These are phyloP conservation scores for Phortica magna DNA, from an alignment of 2,888 invertebrate genomes.

Conservation along the genomic window DNA sequence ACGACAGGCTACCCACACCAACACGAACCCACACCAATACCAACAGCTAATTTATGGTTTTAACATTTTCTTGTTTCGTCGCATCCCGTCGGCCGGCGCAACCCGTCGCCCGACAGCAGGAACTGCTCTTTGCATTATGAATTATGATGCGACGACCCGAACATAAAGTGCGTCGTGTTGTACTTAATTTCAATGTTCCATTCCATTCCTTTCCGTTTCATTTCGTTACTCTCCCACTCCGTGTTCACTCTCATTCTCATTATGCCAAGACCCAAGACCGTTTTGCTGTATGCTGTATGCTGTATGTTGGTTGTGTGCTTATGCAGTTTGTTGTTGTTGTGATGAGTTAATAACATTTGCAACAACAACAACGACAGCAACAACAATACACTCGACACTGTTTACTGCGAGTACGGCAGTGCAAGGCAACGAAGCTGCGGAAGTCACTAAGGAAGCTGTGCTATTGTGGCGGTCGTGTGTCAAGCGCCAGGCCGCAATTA, in stretches of 20 bases:
- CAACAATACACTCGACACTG: conserved; percentile 40
- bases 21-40: conserved; percentile 22
- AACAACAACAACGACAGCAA: conserved; percentile 41
- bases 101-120: conserved; percentile 40
- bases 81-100: conserved; percentile 50
- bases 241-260: too few species aligned
- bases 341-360: conserved; percentile 34
- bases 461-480: conserved; percentile 75
- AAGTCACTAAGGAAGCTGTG: conserved; percentile 58
- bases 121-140: conserved; percentile 50
- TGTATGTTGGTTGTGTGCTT: too few species aligned
- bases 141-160: conserved; percentile 51
- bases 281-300: too few species aligned
- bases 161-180: conserved; percentile 46
- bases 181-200: background rate
- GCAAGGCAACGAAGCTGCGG: conserved; percentile 52
- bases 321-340: conserved; percentile 6
- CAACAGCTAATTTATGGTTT: conserved; percentile 50
- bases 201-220: conserved; percentile 2
- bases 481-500: conserved; percentile 74
- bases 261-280: too few species aligned
- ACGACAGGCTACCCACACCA: background rate
- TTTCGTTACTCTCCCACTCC: background rate
- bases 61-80: conserved; percentile 28
- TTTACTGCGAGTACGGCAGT: background rate